These are phyloP conservation scores for Melopsittacus undulatus DNA, from an alignment of 2,797 vertebrate genomes.

Conservation along the genomic window DNA sequence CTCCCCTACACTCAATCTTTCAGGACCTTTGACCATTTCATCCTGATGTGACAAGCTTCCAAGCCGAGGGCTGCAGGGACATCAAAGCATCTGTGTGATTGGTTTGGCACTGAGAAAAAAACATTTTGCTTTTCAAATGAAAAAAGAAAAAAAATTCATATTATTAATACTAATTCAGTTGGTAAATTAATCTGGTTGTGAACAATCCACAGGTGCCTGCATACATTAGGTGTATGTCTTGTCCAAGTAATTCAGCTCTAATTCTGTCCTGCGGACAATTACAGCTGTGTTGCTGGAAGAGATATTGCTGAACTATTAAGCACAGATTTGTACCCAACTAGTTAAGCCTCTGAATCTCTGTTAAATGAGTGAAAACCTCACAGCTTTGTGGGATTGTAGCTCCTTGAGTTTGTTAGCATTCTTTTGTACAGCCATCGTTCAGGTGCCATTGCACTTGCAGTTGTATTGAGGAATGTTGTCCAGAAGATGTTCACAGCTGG, in stretches of 20 bases:
- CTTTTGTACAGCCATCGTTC: not conserved
- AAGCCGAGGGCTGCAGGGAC: not conserved
- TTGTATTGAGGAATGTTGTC: not conserved
- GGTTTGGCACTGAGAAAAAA: not conserved
- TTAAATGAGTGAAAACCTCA: not conserved
- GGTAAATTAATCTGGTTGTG: not conserved
- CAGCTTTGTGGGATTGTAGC: not conserved
- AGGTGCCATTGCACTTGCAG: not conserved
- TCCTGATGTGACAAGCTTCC: not conserved
- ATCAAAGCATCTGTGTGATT: not conserved
- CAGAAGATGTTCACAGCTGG: constrained; percentile 5
- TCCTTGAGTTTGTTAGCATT: not conserved
- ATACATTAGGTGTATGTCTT: not conserved
- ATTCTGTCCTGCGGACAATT: not conserved
- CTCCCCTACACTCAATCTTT: not conserved
- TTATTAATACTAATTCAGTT: not conserved
- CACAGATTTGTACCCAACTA: not conserved
- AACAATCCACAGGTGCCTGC: not conserved
- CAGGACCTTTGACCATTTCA: not conserved
- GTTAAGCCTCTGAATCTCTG: not conserved
- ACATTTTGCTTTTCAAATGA: not conserved
- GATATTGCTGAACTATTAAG: not conserved
- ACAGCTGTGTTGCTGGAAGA: not conserved
- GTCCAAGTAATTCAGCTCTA: not conserved
- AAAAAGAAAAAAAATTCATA: not conserved